Evolutionary conservation across 2,113 vertebrate species (phyloP).

Genomic region (Oryzias celebensis): DNA sequence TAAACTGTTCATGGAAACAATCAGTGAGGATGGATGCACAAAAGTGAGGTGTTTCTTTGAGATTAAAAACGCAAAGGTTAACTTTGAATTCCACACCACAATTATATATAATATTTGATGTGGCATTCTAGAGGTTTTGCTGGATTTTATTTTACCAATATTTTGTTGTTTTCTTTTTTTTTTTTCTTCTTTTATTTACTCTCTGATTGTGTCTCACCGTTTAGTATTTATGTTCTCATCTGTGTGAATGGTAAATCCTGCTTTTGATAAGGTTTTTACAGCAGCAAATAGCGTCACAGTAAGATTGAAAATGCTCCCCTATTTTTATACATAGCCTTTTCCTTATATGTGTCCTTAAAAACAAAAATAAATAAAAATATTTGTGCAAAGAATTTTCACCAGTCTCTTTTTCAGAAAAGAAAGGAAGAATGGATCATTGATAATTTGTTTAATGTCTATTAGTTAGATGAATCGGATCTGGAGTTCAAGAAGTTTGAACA

Average conservation of each 20-base stretch:
- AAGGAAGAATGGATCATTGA: too few species aligned
- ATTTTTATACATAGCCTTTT: not conserved
- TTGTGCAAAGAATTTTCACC: not conserved
- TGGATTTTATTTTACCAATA: not conserved
- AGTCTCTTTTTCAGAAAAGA: too few species aligned
- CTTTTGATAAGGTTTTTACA: conserved; percentile 24
- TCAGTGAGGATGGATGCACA: conserved; percentile 30
- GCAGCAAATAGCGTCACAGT: conserved; percentile 4
- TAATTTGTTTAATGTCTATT: too few species aligned
- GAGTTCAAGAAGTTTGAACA: too few species aligned
- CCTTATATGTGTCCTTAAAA: not conserved
- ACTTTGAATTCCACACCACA: conserved; percentile 7
- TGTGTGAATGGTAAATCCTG: not conserved
- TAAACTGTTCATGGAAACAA: conserved; percentile 50
- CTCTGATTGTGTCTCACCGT: not conserved
- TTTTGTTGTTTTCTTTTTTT: not conserved
- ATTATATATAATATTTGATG: not conserved
- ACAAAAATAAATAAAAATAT: not conserved
- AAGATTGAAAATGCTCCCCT: not conserved
- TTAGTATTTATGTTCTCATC: conserved; percentile 1
- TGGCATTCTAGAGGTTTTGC: too few species aligned
- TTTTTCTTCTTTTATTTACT: not conserved
- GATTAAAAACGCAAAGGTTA: conserved; percentile 1
- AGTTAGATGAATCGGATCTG: too few species aligned
- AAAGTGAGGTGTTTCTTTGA: not conserved